Percentiles rank a stretch among this genome's conserved stretches.
phyloP scores from a whole-genome alignment of 2,113 vertebrate genomes.

The Takifugu flavidus region DNA sequence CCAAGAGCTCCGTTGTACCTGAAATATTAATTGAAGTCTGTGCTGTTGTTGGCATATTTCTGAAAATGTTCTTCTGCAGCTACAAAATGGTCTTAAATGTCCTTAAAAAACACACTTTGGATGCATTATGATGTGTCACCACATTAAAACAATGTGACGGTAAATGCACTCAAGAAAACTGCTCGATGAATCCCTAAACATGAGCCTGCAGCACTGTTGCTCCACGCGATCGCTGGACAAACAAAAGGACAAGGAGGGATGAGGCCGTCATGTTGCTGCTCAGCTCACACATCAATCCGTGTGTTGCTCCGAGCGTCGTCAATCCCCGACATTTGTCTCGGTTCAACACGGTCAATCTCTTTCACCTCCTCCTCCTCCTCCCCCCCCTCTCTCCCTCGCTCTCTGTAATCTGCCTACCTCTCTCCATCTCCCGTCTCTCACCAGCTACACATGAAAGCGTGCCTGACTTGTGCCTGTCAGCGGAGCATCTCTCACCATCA shows the following conservation, averaged over 20 bases:
- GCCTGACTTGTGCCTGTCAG: constrained; percentile 66
- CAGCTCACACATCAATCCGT: constrained; percentile 40
- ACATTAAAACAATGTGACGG: too few relatives aligned
- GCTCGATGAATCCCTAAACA: neutral
- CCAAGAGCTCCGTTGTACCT: too few relatives aligned
- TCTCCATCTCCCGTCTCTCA: constrained; percentile 31
- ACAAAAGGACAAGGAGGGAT: constrained; percentile 29
- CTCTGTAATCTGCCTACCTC: constrained; percentile 36
- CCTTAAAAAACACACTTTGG: too few relatives aligned
- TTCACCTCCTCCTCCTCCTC: constrained; percentile 22
- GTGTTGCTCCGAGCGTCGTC: constrained; percentile 59
- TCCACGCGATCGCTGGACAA: constrained; percentile 21
- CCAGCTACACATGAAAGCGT: constrained; percentile 62
- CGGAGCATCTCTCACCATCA: constrained; percentile 55
- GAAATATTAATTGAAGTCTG: too few relatives aligned
- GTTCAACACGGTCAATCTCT: constrained; percentile 55
- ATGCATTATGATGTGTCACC: too few relatives aligned
- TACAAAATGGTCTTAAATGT: too few relatives aligned
- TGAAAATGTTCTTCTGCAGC: too few relatives aligned
- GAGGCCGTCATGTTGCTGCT: constrained; percentile 36
- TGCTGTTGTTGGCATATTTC: too few relatives aligned
- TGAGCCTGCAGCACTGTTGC: neutral
- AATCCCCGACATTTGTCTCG: constrained; percentile 62
- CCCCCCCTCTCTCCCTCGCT: constrained; percentile 26
- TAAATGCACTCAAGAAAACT: too few relatives aligned